phyloP scores from a whole-genome alignment of 2,888 invertebrate species.

The Rhamphomyia laevipes region DNA sequence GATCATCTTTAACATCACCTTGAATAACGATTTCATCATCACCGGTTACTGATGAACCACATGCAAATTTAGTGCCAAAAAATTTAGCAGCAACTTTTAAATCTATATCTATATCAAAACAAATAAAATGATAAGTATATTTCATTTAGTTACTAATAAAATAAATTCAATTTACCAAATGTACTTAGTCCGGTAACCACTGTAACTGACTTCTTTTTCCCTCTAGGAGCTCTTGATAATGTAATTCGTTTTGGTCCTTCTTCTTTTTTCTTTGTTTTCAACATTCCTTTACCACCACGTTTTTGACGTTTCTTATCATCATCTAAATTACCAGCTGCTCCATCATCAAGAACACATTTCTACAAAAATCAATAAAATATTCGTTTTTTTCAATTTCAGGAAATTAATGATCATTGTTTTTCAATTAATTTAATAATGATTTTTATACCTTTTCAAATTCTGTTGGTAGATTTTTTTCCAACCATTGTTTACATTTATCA shows the following conservation, averaged over 20 bases:
- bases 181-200: slow-evolving; percentile 91
- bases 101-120: slow-evolving; percentile 65
- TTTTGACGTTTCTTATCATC: slow-evolving; percentile 95
- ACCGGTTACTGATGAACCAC: slow-evolving; percentile 97
- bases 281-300: slow-evolving; percentile 90
- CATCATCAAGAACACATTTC: slow-evolving; percentile 31
- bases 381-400: too few relatives aligned
- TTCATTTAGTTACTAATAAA: not conserved
- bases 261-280: slow-evolving; percentile 90
- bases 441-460: slow-evolving; percentile 80
- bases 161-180: slow-evolving; percentile 53
- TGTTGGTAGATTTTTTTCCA: slow-evolving; percentile 85
- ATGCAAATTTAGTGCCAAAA: slow-evolving; percentile 95
- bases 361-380: not conserved
- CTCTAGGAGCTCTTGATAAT: slow-evolving; percentile 81
- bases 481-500: slow-evolving; percentile 94
- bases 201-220: slow-evolving; percentile 98
- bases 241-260: slow-evolving; percentile 77
- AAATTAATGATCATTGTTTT: too few relatives aligned
- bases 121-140: not conserved
- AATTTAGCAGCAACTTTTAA: slow-evolving; percentile 95
- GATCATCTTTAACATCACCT: slow-evolving; percentile 96
- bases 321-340: slow-evolving; percentile 62
- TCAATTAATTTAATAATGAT: too few relatives aligned
- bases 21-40: slow-evolving; percentile 99